Base-by-base conservation (phyloP, 2,797 vertebrate species). In the Sardinella longiceps region DNA sequence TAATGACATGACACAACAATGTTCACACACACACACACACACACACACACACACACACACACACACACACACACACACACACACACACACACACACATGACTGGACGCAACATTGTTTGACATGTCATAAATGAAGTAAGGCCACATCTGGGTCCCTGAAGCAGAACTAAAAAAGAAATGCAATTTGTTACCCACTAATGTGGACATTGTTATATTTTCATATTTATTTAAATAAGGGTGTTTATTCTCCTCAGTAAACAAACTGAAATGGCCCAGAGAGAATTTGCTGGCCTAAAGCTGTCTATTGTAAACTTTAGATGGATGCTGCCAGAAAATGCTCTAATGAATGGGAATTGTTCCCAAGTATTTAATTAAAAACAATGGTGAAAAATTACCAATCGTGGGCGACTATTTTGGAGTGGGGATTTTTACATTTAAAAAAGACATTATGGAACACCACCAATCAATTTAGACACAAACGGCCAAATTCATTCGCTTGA, bases 171-270 rank as follows among this genome's bases (percentile, higher is more conserved):
- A 20, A 43, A 43, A 77, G 37, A 15, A 77, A 10, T 23, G 37
- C 37, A 43, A 39, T 77, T 77, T 77, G 37, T 23, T 77, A 37
- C 5, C 15, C 18, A 39, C 66, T 37, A 74, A 74, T 74, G 37
- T 18, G 20, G 70, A 9, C 70, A 77, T 33, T 74, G 33, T 74
- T 18, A 37, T 18, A 7, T 39, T 74, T 20, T 37, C 20, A 37
- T 39, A 39, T 74, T 37, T 23, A 39, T 74, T 77, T 43, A 43
- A 77, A 74, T 5, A 48, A 48, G 33, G 39, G 70, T 70, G 12
- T 77, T 43, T 77, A 77, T 77, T 77, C 23, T 77, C 15, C 70
- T 39, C 33, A 20, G 70, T 77, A 77, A 77, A 5, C 20, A 43
- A 7, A 23, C 37, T 33, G 3, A 20, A 77, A 77, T 77, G 37